A percentile compares a stretch with the other conserved stretches of the same genome.
Conservation (phyloP, 1,140 invertebrate genomes). For the Oncopodura yosiiana region DNA sequence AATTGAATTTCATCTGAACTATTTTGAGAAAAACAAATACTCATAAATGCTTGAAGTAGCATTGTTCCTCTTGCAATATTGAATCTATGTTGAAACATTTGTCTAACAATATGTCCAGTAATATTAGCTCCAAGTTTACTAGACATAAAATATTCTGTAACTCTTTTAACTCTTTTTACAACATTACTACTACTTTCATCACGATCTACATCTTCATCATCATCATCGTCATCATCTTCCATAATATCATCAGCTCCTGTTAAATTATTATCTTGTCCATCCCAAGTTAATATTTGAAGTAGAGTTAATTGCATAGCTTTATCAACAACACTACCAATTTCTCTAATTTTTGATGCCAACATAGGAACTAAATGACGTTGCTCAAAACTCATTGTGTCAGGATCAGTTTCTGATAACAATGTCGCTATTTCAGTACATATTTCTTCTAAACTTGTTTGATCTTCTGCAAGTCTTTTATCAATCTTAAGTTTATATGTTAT, state of each 20-base stretch:
- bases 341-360: slow-evolving; percentile 20
- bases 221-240: slow-evolving; percentile 1
- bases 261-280: slow-evolving; percentile 15
- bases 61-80: slow-evolving; percentile 24
- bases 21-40: slow-evolving; percentile 17
- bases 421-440: slow-evolving; percentile 25
- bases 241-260: neutral
- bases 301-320: slow-evolving; percentile 4
- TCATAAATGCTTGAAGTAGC: slow-evolving; percentile 22
- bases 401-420: slow-evolving; percentile 24
- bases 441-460: neutral
- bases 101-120: slow-evolving; percentile 19
- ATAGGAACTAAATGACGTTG: slow-evolving; percentile 28
- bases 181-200: neutral
- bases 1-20: slow-evolving; percentile 21
- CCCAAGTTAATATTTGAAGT: slow-evolving; percentile 19
- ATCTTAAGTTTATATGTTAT: slow-evolving; percentile 16
- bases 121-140: slow-evolving; percentile 31
- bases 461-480: slow-evolving; percentile 12
- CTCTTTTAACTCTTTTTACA: neutral
- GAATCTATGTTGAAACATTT: slow-evolving; percentile 28
- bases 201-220: slow-evolving; percentile 6
- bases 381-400: slow-evolving; percentile 4
- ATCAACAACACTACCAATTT: slow-evolving; percentile 19
- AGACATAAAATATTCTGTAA: slow-evolving; percentile 30